Evolutionary conservation across 2,888 invertebrate species (phyloP).

Genomic region (Papilio gigon): DNA sequence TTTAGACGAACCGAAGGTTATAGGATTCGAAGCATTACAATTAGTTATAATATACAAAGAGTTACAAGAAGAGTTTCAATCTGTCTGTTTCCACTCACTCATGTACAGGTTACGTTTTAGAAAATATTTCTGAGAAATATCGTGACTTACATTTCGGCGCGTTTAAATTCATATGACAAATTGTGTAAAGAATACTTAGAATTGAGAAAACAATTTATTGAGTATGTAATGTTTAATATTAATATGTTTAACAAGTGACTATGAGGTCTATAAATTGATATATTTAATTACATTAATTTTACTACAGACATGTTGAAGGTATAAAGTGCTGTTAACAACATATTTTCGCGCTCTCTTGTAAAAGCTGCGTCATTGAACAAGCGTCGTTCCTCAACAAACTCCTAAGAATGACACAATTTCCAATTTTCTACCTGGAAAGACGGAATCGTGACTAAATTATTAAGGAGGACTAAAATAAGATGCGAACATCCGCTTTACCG

Average conservation of each 20-base stretch:
- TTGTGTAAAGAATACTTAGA: background rate
- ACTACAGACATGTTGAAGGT: slow-evolving; percentile 29
- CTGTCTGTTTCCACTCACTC: background rate
- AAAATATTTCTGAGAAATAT: background rate
- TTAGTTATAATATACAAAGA: background rate
- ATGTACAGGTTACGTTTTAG: background rate
- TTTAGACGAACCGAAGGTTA: no score
- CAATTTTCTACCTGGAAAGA: slow-evolving; percentile 79
- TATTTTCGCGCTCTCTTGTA: slow-evolving; percentile 34
- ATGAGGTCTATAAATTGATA: background rate
- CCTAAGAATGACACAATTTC: slow-evolving; percentile 75
- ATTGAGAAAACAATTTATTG: background rate
- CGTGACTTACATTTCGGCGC: background rate
- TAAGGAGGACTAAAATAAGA: slow-evolving; percentile 75
- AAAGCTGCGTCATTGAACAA: slow-evolving; percentile 51
- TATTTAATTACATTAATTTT: background rate
- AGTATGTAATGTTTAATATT: no score
- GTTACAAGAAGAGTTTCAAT: no score
- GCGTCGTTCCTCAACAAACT: slow-evolving; percentile 68
- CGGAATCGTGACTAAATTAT: slow-evolving; percentile 78
- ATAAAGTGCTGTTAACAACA: slow-evolving; percentile 34
- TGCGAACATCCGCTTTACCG: slow-evolving; percentile 71
- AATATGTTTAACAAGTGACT: no score
- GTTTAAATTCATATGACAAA: background rate
- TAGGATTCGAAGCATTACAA: no score